Evolutionary conservation across 2,113 vertebrate genomes (phyloP).

Genomic region (Toxotes chatareus): DNA sequence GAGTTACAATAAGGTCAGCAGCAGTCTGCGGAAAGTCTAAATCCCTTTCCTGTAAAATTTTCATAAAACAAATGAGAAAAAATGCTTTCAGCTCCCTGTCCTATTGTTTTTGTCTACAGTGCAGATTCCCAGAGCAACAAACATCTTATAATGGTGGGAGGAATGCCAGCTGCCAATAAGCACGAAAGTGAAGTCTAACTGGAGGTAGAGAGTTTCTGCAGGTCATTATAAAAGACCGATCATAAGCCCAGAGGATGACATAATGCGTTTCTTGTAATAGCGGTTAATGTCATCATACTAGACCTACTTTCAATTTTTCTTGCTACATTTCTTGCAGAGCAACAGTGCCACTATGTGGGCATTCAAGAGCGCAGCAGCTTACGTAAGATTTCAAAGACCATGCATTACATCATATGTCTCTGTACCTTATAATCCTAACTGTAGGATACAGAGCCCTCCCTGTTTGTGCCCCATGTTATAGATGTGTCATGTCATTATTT

Average conservation of each 20-base stretch:
- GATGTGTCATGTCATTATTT: background rate
- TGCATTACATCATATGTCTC: conserved; percentile 68
- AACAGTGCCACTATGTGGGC: conserved; percentile 79
- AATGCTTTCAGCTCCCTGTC: background rate
- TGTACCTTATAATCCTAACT: background rate
- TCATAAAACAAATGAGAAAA: background rate
- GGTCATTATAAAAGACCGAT: conserved; percentile 21
- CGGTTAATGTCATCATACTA: conserved; percentile 66
- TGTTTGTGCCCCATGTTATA: background rate
- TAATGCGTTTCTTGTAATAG: conserved; percentile 77
- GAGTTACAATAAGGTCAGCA: conserved; percentile 46
- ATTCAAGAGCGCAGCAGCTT: conserved; percentile 54
- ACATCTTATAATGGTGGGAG: background rate
- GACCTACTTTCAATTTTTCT: conserved; percentile 47
- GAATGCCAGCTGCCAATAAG: background rate
- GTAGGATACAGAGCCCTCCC: background rate
- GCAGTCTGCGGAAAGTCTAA: conserved; percentile 14
- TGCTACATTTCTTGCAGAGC: conserved; percentile 43
- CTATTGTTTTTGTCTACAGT: background rate
- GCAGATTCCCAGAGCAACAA: background rate
- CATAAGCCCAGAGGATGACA: conserved; percentile 62
- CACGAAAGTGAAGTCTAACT: conserved; percentile 3
- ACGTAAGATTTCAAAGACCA: conserved; percentile 57
- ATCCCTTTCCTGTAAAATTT: conserved; percentile 18
- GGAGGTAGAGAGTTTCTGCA: conserved; percentile 24